A percentile compares a stretch with the other conserved stretches of the same genome.
phyloP scores from a whole-genome alignment of 2,113 vertebrate species.

The Lipotes vexillifer region DNA sequence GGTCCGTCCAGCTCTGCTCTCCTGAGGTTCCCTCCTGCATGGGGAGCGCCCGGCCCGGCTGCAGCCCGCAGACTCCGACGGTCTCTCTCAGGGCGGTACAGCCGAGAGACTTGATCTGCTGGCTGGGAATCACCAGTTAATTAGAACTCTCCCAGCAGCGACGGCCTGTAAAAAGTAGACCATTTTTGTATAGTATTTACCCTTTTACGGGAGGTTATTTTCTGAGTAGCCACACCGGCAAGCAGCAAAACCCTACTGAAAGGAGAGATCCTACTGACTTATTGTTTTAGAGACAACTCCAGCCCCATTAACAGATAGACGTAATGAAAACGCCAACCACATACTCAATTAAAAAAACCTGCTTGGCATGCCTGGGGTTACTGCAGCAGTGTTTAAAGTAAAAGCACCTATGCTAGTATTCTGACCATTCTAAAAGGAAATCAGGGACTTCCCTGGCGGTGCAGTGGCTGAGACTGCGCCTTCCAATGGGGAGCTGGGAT shows the following conservation, averaged over 20 bases:
- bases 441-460: too few relatives aligned
- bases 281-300: neutral
- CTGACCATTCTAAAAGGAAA: neutral
- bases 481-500: too few relatives aligned
- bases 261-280: neutral
- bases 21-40: neutral
- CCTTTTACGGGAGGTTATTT: neutral
- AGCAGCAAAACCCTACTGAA: neutral
- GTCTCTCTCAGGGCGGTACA: too few relatives aligned
- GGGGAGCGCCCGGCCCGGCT: accelerated
- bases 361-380: neutral
- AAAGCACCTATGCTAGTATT: neutral
- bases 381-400: neutral
- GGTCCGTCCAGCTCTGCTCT: too few relatives aligned
- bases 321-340: neutral
- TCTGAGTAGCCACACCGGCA: neutral
- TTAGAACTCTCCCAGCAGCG: neutral
- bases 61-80: accelerated
- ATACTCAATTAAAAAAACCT: neutral
- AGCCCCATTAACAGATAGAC: neutral
- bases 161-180: neutral
- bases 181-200: neutral
- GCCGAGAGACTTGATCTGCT: neutral
- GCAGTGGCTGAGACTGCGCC: too few relatives aligned
- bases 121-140: neutral